phyloP scores from a whole-genome alignment of 1,140 invertebrate species.

The Propsilocerus akamusi region DNA sequence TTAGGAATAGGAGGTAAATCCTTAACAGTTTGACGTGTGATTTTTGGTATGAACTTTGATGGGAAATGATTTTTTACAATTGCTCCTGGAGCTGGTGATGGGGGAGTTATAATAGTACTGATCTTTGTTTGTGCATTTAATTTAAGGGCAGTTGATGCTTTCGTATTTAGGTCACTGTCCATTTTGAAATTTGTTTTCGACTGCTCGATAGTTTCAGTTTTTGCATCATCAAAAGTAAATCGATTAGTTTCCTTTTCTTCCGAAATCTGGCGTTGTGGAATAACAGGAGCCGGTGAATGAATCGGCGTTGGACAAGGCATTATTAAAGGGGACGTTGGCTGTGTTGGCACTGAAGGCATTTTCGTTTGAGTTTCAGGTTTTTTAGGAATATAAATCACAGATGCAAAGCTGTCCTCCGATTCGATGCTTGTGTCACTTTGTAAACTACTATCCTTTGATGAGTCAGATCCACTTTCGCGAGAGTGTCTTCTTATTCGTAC shows the following conservation, averaged over 20 bases:
- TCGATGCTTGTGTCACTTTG: constrained; percentile 86
- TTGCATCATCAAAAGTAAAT: constrained; percentile 14
- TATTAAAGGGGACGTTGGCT: constrained; percentile 47
- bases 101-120: constrained; percentile 11
- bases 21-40: constrained; percentile 35
- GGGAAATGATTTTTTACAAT: not conserved
- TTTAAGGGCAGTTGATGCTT: not conserved
- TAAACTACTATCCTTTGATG: constrained; percentile 77
- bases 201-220: not conserved
- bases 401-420: constrained; percentile 80
- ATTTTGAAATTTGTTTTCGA: not conserved
- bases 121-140: constrained; percentile 6
- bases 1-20: constrained; percentile 36
- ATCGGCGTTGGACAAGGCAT: constrained; percentile 27
- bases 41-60: constrained; percentile 23
- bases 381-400: constrained; percentile 67
- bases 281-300: constrained; percentile 18
- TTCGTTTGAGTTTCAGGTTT: constrained; percentile 28
- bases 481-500: constrained; percentile 39
- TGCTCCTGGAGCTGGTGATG: not conserved
- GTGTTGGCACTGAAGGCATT: constrained; percentile 42
- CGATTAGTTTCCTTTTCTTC: constrained; percentile 16
- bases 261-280: constrained; percentile 10
- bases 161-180: not conserved
- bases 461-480: constrained; percentile 72